phyloP scores from a whole-genome alignment of 2,113 vertebrate genomes.

The Cnemophilus loriae region DNA sequence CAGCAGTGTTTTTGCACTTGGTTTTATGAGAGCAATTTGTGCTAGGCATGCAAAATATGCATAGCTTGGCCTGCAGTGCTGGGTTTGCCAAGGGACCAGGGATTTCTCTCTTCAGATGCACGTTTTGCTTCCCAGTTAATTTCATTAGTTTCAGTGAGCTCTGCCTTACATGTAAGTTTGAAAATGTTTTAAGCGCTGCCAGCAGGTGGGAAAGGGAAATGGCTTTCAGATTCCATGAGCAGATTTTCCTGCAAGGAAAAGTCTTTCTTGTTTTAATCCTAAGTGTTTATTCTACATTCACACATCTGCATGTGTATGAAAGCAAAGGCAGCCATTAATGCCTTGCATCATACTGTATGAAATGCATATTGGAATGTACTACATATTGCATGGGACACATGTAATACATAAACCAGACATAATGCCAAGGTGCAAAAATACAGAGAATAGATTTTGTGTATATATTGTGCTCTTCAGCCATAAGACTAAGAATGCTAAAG shows the following conservation, averaged over 20 bases:
- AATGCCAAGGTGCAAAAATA: background rate
- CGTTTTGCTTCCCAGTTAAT: background rate
- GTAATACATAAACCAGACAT: background rate
- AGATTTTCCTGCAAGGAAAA: background rate
- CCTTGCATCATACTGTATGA: background rate
- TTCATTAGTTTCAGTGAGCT: background rate
- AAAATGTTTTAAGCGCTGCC: background rate
- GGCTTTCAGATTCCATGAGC: background rate
- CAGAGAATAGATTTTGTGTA: background rate
- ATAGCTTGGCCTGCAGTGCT: background rate
- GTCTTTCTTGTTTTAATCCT: background rate
- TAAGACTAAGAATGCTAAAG: background rate
- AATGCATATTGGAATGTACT: background rate
- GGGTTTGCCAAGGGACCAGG: background rate
- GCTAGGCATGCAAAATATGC: background rate
- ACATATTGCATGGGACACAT: slow-evolving; percentile 15
- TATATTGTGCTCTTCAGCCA: background rate
- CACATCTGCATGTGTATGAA: background rate
- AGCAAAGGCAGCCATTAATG: background rate
- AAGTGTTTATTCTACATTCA: background rate
- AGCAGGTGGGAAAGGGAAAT: background rate
- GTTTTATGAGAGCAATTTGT: background rate
- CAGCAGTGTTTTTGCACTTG: background rate
- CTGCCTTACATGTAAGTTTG: background rate
- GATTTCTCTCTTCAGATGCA: background rate